Conservation (phyloP, 2,888 invertebrate genomes). For the Caenorhabditis sp. region DNA sequence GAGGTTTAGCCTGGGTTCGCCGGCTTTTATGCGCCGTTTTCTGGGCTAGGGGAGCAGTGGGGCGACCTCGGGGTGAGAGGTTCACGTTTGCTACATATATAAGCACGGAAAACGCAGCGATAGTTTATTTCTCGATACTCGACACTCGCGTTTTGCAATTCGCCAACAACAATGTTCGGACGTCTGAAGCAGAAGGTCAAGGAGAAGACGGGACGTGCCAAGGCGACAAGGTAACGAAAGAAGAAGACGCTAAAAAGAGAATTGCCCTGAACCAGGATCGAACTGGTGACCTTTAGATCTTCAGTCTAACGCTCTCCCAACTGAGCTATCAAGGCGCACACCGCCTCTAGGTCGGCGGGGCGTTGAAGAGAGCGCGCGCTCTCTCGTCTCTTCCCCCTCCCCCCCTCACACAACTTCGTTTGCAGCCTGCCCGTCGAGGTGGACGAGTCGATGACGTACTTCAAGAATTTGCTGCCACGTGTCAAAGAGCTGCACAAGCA, state of each 20-base stretch:
- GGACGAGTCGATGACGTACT: slow-evolving; percentile 35
- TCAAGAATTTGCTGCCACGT: slow-evolving; percentile 39
- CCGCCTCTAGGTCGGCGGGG: background rate
- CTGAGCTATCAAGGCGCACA: slow-evolving; percentile 80
- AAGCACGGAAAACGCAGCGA: no score
- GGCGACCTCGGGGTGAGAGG: background rate
- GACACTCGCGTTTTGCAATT: slow-evolving; percentile 5
- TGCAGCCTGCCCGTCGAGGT: slow-evolving; percentile 44
- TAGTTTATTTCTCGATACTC: slow-evolving; percentile 2
- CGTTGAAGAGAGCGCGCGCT: background rate
- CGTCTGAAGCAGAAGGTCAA: slow-evolving; percentile 59
- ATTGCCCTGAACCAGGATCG: slow-evolving; percentile 82
- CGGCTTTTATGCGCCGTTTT: slow-evolving; percentile 11
- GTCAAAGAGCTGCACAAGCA: slow-evolving; percentile 41
- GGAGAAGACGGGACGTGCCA: slow-evolving; percentile 52
- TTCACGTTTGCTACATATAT: no score
- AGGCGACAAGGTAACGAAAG: slow-evolving; percentile 28
- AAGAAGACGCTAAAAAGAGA: slow-evolving; percentile 32
- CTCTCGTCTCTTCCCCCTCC: background rate
- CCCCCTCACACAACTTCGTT: background rate
- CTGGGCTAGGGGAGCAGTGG: background rate
- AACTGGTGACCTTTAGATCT: slow-evolving; percentile 83
- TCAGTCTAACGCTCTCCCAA: slow-evolving; percentile 83
- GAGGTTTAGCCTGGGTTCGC: background rate
- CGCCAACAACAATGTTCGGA: slow-evolving; percentile 54